Evolutionary conservation across 23 tunicate species (phyloP).

Genomic region (Halocynthia roretzi): DNA sequence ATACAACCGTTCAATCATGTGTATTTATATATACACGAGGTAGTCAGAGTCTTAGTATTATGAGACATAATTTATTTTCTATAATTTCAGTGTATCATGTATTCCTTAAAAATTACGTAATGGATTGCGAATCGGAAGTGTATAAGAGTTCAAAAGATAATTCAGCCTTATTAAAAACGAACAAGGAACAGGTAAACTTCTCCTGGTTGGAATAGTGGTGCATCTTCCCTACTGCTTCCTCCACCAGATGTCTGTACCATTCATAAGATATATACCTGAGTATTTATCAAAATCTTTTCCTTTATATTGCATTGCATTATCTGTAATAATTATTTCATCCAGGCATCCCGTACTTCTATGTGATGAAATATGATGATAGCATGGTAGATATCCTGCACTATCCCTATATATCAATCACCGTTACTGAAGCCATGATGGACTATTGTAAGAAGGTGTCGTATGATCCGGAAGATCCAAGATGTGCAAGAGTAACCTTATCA

Average conservation of each 20-base stretch:
- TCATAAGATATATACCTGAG: background rate
- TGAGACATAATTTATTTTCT: too few species aligned
- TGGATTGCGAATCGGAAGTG: too few species aligned
- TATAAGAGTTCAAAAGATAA: too few species aligned
- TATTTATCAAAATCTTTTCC: background rate
- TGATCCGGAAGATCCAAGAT: slow-evolving; percentile 70
- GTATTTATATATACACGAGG: too few species aligned
- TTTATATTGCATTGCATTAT: background rate
- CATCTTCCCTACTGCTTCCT: too few species aligned
- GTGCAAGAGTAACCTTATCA: slow-evolving; percentile 62
- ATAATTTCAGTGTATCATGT: too few species aligned
- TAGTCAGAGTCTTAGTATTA: too few species aligned
- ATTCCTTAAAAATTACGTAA: too few species aligned
- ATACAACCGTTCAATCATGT: too few species aligned
- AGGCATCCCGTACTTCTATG: slow-evolving; percentile 76
- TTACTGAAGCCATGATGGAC: slow-evolving; percentile 44
- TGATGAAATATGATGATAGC: slow-evolving; percentile 28
- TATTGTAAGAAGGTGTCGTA: slow-evolving; percentile 34
- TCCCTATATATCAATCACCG: slow-evolving; percentile 42
- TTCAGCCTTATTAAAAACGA: too few species aligned
- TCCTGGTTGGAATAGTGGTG: too few species aligned
- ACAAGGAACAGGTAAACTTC: too few species aligned
- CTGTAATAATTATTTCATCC: background rate
- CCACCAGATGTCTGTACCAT: background rate
- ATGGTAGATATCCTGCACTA: slow-evolving; percentile 28